These are phyloP conservation scores for Andrena cerasifolii DNA, from an alignment of 1,140 invertebrate species.

Conservation along the genomic window DNA sequence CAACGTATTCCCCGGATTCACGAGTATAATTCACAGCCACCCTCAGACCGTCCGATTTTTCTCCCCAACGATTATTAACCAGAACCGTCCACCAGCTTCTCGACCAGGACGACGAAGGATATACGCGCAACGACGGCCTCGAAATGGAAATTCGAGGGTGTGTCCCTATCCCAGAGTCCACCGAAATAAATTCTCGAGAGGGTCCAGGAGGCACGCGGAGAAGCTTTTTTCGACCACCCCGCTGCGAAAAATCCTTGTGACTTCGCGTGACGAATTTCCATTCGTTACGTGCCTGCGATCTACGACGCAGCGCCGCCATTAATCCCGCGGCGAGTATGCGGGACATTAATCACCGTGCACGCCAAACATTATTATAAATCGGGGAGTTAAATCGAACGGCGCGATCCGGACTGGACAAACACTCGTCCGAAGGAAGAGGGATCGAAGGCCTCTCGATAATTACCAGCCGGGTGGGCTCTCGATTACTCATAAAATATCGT, in stretches of 20 bases:
- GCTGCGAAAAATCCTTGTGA: constrained; percentile 27
- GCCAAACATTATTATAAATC: constrained; percentile 37
- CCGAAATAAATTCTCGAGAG: constrained; percentile 42
- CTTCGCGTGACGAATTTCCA: constrained; percentile 51
- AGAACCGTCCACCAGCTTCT: not conserved
- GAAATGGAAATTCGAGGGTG: constrained; percentile 47
- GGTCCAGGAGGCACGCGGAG: not conserved
- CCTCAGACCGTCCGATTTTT: not conserved
- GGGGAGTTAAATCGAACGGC: not conserved
- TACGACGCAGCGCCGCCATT: constrained; percentile 23
- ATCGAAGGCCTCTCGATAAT: constrained; percentile 13
- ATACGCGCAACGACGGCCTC: not conserved
- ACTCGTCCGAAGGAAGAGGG: not conserved
- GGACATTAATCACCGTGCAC: constrained; percentile 28
- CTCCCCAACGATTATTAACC: not conserved
- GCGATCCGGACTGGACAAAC: not conserved
- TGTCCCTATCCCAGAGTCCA: constrained; percentile 7
- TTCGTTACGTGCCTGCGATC: constrained; percentile 31
- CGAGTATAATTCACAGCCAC: constrained; percentile 6
- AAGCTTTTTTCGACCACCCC: constrained; percentile 3
- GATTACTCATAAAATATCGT: constrained; percentile 34
- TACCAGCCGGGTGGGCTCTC: not conserved
- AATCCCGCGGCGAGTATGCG: constrained; percentile 1
- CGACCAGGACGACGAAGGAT: not conserved
- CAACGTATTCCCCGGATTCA: no score